A percentile compares a stretch with the other conserved stretches of the same genome.
These are phyloP conservation scores for Aphaenogaster ashmeadi DNA, from an alignment of 1,140 invertebrate genomes.

Conservation along the genomic window DNA sequence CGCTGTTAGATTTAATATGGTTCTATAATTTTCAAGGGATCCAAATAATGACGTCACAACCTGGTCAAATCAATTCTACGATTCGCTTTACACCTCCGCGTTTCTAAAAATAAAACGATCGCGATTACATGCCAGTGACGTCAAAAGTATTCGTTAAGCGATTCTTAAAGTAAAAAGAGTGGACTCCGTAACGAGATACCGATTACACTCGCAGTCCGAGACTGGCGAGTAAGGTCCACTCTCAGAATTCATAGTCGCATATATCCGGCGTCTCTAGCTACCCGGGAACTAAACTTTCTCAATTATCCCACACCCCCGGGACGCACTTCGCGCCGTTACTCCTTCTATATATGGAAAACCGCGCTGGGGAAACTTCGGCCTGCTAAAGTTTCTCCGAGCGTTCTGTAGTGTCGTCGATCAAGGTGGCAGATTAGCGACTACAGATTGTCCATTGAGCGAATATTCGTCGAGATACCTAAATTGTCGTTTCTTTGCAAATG, in stretches of 20 bases:
- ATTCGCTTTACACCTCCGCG: conserved; percentile 21
- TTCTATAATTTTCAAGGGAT: background rate
- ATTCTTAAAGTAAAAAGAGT: conserved; percentile 16
- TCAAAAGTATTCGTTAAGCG: conserved; percentile 7
- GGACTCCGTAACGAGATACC: background rate
- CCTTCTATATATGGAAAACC: conserved; percentile 27
- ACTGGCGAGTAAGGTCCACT: background rate
- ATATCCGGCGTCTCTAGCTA: conserved; percentile 28
- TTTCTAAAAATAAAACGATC: conserved; percentile 45
- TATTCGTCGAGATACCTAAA: conserved; percentile 23
- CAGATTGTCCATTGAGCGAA: conserved; percentile 35
- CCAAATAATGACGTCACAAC: background rate
- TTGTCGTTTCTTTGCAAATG: conserved; percentile 5
- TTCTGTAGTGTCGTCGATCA: conserved; percentile 43
- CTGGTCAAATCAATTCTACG: conserved; percentile 9
- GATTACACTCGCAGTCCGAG: conserved; percentile 4
- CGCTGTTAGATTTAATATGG: background rate
- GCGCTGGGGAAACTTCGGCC: conserved; percentile 16
- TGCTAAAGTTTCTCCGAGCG: conserved; percentile 46
- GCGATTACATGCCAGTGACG: background rate
- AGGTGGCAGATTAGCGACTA: conserved; percentile 36
- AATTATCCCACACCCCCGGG: conserved; percentile 35
- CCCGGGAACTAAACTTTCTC: conserved; percentile 52
- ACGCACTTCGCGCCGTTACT: background rate
- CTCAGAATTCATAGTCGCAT: conserved; percentile 26